Base-by-base conservation (phyloP, 2,797 vertebrate genomes). In the Characodon lateralis region DNA sequence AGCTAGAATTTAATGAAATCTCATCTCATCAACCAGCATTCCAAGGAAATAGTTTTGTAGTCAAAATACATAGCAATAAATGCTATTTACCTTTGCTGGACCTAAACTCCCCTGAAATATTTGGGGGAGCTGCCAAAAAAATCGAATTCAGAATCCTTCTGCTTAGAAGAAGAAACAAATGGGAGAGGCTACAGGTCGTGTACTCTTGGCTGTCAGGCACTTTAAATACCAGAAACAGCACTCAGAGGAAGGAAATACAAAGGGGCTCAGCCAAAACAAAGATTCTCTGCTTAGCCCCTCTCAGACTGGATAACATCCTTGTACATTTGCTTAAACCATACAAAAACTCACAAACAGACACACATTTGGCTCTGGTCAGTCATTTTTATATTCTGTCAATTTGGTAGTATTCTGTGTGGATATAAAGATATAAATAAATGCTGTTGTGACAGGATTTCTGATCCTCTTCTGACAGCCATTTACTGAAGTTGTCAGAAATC, bases 191-290 rank as follows among this genome's bases (percentile, higher is more conserved):
- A 71, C 77, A 85, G 72, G 82, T 80, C 63, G 61, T 78, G 74
- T 86, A 73, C 80, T 78, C 66, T 31, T 75, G 66, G 14, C 74
- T 87, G 79, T 84, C 83, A 84, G 71, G 71, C 73, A 78, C 83
- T 85, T 85, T 83, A 82, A 83, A 88, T 76, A 79, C 78, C 41
- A 82, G 68, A 84, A 72, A 78, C 50, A 82, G 61, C 65, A 72
- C 77, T 83, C 7, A 65, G 77, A 83, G 43, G 48, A 73, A 66
- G 16, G 46, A 68, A 77, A 81, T 74, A 84, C 72, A 80, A 78
- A 78, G 66, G 71, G 77, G 72, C 58, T 82, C 77, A 88, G 80
- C 56, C 81, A 82, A 87, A 88, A 85, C 77, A 85, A 85, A 88
- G 72, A 82, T 77, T 77, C 66, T 79, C 53, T 50, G 66, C 78